phyloP scores from a whole-genome alignment of 2,113 vertebrate genomes.

The Dicerorhinus sumatrensis region DNA sequence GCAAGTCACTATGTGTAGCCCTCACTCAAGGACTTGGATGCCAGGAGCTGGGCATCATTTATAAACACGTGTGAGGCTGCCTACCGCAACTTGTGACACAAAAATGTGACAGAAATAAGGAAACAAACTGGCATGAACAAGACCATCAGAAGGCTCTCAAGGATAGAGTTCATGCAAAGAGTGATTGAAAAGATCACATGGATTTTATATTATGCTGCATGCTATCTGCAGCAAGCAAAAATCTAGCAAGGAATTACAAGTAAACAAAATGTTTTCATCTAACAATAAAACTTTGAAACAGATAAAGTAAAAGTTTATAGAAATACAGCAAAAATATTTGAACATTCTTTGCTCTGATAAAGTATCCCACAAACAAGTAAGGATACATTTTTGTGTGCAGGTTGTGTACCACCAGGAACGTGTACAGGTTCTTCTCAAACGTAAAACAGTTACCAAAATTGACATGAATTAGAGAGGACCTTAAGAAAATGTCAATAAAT shows the following conservation, averaged over 20 bases:
- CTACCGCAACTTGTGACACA: neutral
- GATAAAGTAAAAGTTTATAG: neutral
- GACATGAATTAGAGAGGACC: neutral
- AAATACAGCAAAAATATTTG: neutral
- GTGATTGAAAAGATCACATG: no score
- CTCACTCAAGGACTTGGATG: no score
- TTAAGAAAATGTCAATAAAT: neutral
- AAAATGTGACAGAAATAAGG: neutral
- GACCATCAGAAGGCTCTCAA: fast-evolving
- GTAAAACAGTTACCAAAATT: neutral
- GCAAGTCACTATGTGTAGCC: no score
- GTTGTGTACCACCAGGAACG: fast-evolving
- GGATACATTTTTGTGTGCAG: neutral
- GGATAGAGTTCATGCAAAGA: no score
- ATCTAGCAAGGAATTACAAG: neutral
- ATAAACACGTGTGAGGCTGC: neutral
- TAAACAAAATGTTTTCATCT: neutral
- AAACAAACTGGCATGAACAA: neutral
- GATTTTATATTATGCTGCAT: fast-evolving
- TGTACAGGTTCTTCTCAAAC: neutral
- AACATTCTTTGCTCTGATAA: neutral
- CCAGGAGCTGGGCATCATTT: neutral
- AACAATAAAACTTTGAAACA: neutral
- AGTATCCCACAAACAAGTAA: neutral
- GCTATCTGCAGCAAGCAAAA: neutral